Conservation (phyloP, 2,113 vertebrate genomes). For the Actenoides lindsayi region DNA sequence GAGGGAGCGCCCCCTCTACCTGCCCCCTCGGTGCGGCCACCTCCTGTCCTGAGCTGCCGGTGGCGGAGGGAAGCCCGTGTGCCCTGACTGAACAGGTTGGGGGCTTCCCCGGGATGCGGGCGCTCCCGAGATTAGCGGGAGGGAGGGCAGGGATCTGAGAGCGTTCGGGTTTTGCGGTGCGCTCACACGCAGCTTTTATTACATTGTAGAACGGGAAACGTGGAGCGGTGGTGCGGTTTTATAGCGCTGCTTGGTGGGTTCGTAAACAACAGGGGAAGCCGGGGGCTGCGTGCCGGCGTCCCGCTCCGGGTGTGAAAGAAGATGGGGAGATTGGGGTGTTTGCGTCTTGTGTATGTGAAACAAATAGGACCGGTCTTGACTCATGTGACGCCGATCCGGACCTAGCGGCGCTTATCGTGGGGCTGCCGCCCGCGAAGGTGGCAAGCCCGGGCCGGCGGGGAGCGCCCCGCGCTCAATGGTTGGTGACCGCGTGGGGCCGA, state of each 20-base stretch:
- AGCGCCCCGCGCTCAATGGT: not conserved
- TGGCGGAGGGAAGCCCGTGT: too few relatives aligned
- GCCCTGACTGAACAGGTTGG: too few relatives aligned
- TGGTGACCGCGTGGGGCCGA: not conserved
- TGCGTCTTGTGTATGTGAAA: accelerated
- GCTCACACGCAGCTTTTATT: not conserved
- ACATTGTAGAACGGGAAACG: too few relatives aligned
- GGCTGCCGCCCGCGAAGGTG: not conserved
- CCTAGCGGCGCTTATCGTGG: not conserved
- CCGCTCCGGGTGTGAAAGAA: not conserved
- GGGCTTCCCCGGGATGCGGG: not conserved
- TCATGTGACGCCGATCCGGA: too few relatives aligned
- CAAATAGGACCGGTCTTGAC: too few relatives aligned
- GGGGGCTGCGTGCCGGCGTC: not conserved
- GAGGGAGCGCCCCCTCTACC: not conserved
- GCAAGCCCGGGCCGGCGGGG: not conserved
- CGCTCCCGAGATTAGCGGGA: not conserved
- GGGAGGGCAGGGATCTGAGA: not conserved
- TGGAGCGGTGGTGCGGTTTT: not conserved
- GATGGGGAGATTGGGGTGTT: not conserved
- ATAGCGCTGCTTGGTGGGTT: not conserved
- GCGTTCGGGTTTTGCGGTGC: accelerated
- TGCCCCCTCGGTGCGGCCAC: not conserved
- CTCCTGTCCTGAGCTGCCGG: too few relatives aligned
- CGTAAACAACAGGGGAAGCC: accelerated